These are phyloP conservation scores for Callimorpha dominula DNA, from an alignment of 2,888 invertebrate species.

Conservation along the genomic window DNA sequence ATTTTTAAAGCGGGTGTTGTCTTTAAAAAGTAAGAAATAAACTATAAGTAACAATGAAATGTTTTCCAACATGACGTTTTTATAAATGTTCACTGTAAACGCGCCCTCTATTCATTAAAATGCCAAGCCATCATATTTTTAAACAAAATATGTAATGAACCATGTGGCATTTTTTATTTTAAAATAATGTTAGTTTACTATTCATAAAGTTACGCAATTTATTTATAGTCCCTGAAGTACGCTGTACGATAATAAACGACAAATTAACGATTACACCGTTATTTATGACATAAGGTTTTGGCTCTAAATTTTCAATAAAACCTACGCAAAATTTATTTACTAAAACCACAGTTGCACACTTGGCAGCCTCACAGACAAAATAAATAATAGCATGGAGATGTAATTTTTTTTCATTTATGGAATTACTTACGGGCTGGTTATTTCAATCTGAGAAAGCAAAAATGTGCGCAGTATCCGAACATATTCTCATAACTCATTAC, in stretches of 20 bases:
- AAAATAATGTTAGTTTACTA: conserved; percentile 2
- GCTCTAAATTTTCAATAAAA: conserved; percentile 38
- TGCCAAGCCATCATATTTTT: no score
- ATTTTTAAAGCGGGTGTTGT: no score
- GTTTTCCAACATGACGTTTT: background rate
- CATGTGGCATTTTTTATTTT: no score
- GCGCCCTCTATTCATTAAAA: background rate
- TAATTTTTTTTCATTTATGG: conserved; percentile 27
- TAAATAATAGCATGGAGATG: conserved; percentile 21
- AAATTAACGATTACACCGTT: conserved; percentile 34
- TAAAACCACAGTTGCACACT: conserved; percentile 1
- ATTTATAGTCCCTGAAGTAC: conserved; percentile 30
- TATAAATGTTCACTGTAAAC: background rate
- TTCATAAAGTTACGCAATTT: conserved; percentile 48
- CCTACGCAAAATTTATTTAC: conserved; percentile 28
- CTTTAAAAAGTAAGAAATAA: no score
- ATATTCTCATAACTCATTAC: conserved; percentile 52
- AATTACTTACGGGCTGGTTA: conserved; percentile 21
- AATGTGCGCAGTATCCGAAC: conserved; percentile 21
- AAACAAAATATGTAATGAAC: no score
- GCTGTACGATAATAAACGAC: conserved; percentile 35
- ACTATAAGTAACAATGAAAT: no score
- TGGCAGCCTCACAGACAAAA: conserved; percentile 2
- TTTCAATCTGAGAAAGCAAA: conserved; percentile 22
- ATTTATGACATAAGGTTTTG: conserved; percentile 32